Base-by-base conservation (phyloP, 2,888 invertebrate genomes). In the Tinea pellionella region DNA sequence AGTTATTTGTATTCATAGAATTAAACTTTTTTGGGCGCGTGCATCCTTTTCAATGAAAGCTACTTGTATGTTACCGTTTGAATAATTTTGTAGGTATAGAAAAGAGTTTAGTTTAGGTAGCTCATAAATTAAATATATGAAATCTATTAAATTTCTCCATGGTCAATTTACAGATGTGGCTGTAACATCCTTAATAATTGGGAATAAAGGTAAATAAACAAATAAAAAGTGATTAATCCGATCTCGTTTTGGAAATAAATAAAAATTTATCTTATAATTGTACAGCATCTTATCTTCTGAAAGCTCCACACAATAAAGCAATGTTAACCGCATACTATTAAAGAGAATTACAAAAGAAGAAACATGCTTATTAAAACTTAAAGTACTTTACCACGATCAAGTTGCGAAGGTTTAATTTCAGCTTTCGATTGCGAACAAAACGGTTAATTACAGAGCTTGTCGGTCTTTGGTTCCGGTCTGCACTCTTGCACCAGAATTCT, bases 381-480 rank as follows among this genome's bases (percentile, higher is more conserved):
- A 53, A 53, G 57, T 57, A 57, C 55, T 55, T 55, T 24, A 29
- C 57, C 32, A 16, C 57, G 57, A 32, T 32, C 30, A 57, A 57
- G 18, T 30, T 57, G n/a, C 3, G 57, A 57, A 57, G 57, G 57
- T 57, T 57, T 57, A 57, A 57, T 57, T 57, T 30, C 30, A 32
- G 32, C 32, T 57, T 57, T 30, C 57, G 18, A 74, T 76, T 71
- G 70, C 72, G 70, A 80, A 83, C 81, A 82, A 82, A 84, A 84
- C 80, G 73, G 78, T 74, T 84, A 86, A 84, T 86, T 85, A 83
- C 78, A 77, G 73, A 72, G 19, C 47, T 19, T 43, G 59, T 59
- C 30, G 16, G 9, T 7, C 41, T 43, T 47, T 59, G 32, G 42
- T 59, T 57, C 57, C 57, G 57, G 57, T 16, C 13, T 57, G 32